A percentile compares a stretch with the other conserved stretches of the same genome.
Evolutionary conservation across 2,797 vertebrate genomes (phyloP).

Genomic region (Gymnoscopelus microlampas): DNA sequence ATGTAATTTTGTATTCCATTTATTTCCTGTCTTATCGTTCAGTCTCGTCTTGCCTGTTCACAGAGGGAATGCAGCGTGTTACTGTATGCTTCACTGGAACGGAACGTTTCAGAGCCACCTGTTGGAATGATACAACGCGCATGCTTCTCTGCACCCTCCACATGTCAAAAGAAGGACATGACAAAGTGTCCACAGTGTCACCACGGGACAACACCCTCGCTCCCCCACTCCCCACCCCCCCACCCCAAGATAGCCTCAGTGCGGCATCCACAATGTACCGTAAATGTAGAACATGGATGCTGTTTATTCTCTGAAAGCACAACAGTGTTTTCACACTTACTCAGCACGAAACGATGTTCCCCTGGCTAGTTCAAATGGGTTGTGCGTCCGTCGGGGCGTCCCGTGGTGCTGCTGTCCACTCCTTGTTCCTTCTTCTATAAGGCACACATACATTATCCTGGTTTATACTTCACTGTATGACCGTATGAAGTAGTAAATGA

Average conservation of each 20-base stretch:
- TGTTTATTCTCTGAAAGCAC: conserved; percentile 37
- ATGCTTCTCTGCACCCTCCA: conserved; percentile 60
- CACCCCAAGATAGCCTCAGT: too few relatives aligned
- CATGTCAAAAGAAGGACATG: conserved; percentile 26
- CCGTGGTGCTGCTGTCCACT: conserved; percentile 68
- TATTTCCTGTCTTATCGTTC: background rate
- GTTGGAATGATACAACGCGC: conserved; percentile 68
- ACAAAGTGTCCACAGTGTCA: conserved; percentile 54
- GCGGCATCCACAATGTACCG: background rate
- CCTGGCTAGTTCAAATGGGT: conserved; percentile 26
- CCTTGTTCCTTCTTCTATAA: conserved; percentile 40
- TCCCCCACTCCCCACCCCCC: too few relatives aligned
- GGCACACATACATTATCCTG: conserved; percentile 34
- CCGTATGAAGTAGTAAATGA: too few relatives aligned
- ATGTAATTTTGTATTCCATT: background rate
- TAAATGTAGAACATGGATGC: conserved; percentile 11
- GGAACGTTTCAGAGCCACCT: conserved; percentile 57
- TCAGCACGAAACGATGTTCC: conserved; percentile 43
- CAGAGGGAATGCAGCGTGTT: conserved; percentile 70
- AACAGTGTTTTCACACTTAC: conserved; percentile 14
- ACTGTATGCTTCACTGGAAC: conserved; percentile 65
- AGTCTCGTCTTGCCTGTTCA: conserved; percentile 63
- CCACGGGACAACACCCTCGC: conserved; percentile 7
- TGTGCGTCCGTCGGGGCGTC: conserved; percentile 44
- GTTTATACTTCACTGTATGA: too few relatives aligned